phyloP scores from a whole-genome alignment of 2,888 invertebrate species.

The Phortica magna region DNA sequence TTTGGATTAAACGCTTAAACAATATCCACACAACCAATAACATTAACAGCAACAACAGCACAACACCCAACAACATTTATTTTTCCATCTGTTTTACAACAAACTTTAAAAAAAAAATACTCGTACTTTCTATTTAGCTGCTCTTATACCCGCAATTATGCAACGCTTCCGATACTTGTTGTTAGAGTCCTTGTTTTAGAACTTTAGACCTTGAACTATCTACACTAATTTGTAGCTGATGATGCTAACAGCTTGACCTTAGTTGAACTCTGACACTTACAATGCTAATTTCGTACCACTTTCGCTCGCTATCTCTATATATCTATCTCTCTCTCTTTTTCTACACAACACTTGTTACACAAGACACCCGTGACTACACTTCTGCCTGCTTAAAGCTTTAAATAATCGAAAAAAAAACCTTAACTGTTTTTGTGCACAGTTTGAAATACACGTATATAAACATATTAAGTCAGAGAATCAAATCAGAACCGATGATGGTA shows the following conservation, averaged over 20 bases:
- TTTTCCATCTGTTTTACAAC: conserved; percentile 12
- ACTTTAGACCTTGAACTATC: not conserved
- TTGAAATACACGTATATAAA: conserved; percentile 42
- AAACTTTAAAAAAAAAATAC: not conserved
- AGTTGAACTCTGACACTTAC: conserved; percentile 20
- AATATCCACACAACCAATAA: not conserved
- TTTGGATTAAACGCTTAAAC: conserved; percentile 20
- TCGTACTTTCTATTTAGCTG: not conserved
- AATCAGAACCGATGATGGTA: too few relatives aligned
- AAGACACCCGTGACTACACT: not conserved
- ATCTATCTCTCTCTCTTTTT: conserved; percentile 30
- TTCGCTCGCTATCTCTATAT: conserved; percentile 15
- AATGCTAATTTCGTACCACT: conserved; percentile 24
- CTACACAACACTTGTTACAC: not conserved
- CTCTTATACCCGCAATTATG: not conserved
- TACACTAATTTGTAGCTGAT: not conserved
- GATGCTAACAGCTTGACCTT: not conserved
- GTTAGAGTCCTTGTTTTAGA: not conserved
- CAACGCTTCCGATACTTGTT: too few relatives aligned
- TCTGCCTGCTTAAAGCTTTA: not conserved
- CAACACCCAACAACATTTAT: not conserved
- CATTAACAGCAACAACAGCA: not conserved
- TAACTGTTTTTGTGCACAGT: not conserved
- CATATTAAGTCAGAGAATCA: too few relatives aligned
- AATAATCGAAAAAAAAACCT: not conserved